Evolutionary conservation across 2,797 vertebrate genomes (phyloP), one percentile per base, ranked within the genome.

Genomic region (Hoplostethus atlanticus): DNA sequence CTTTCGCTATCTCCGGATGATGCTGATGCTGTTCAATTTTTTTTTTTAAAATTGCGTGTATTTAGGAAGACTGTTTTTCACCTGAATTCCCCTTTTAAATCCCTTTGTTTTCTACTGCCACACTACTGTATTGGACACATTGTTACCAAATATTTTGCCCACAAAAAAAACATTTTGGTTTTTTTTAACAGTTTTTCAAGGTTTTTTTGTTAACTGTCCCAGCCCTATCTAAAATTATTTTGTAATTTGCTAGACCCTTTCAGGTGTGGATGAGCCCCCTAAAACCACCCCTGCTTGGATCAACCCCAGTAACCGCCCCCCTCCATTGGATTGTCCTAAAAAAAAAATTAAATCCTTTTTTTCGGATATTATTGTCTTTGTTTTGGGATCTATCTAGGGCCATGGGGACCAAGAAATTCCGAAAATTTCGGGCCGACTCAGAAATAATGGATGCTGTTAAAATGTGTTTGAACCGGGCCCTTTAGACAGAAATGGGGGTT

Each of bases 351-450:
- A 36, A 17, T 0, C 58, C 78, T 16, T 2, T 10, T 0, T 51
- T 2, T 42, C 0, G 1, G 3, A 28, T 31, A 0, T 69, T 17
- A 1, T 44, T 6, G 1, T 65, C 0, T 5, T 0, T 0, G 4
- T 2, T 69, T 4, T 21, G 0, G 3, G 0, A 0, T 68, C 76
- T 13, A 3, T 79, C 38, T 38, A 88, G 0, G 4, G 76, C 81
- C 75, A 89, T 89, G 0, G 84, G 78, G 16, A 1, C 3, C 46
- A 77, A 77, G 11, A 1, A 90, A 90, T 1, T 87, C 0, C 87
- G 57, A 42, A 87, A 85, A 10, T 91, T 90, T 79, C 90, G 72
- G 0, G 12, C 34, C n/a, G 90, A 91, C 71, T 91, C 90, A 0
- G 36, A 16, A 11, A 91, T 81, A 15, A 79, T 7, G 0, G 88